Evolutionary conservation across 2,113 vertebrate species (phyloP).

Genomic region (Sebastes schlegelii): DNA sequence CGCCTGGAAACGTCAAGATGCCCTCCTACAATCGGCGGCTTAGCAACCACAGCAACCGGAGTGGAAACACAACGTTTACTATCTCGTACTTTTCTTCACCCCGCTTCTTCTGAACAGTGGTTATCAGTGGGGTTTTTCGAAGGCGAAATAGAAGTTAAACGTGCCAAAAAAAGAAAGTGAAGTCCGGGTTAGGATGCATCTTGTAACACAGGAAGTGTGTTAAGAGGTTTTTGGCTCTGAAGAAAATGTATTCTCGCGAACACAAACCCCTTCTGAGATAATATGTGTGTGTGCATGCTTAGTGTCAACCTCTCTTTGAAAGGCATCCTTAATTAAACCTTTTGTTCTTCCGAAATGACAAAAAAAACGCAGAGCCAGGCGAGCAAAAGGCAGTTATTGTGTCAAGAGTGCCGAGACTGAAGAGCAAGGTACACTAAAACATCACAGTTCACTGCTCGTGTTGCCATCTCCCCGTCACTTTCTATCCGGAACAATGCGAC

Average conservation of each 20-base stretch:
- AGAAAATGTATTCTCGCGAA: conserved; percentile 41
- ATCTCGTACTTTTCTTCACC: conserved; percentile 25
- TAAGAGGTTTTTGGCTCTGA: conserved; percentile 34
- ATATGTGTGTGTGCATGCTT: conserved; percentile 32
- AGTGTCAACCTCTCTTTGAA: conserved; percentile 63
- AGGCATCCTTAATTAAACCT: conserved; percentile 81
- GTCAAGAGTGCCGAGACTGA: conserved; percentile 74
- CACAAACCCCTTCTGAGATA: conserved; percentile 47
- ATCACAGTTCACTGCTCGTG: conserved; percentile 85
- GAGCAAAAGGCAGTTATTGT: conserved; percentile 81
- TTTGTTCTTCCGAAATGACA: conserved; percentile 77
- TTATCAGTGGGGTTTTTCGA: conserved; percentile 47
- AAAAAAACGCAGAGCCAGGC: conserved; percentile 57
- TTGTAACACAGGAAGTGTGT: conserved; percentile 32
- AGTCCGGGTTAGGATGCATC: conserved; percentile 20
- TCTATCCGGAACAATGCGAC: conserved; percentile 88
- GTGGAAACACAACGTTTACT: conserved; percentile 44
- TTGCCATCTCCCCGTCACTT: conserved; percentile 87
- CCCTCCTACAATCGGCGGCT: conserved; percentile 67
- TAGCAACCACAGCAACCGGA: conserved; percentile 48
- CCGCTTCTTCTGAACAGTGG: conserved; percentile 22
- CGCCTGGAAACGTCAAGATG: conserved; percentile 66
- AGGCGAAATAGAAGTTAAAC: conserved; percentile 26
- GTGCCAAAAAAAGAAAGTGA: conserved; percentile 25
- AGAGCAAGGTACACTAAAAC: conserved; percentile 80